Evolutionary conservation across 2,113 vertebrate genomes (phyloP).

Genomic region (Zosterops borbonicus): DNA sequence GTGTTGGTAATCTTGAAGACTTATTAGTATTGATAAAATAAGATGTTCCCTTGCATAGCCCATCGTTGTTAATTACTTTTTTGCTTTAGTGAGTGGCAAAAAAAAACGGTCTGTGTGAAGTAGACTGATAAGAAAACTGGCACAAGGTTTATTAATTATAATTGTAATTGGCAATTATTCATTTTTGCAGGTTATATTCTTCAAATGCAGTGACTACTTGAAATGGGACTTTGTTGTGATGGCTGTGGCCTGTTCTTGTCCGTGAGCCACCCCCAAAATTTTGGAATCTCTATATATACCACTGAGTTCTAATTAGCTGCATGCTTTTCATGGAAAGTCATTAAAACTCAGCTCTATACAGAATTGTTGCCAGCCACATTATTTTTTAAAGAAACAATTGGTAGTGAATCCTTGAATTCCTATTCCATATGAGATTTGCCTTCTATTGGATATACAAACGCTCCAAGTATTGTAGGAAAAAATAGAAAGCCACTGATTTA

Average conservation of each 20-base stretch:
- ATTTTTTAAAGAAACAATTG: not conserved
- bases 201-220: not conserved
- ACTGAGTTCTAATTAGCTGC: not conserved
- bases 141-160: not conserved
- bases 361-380: not conserved
- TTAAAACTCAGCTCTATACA: not conserved
- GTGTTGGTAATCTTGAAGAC: not conserved
- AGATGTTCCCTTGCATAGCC: not conserved
- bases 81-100: slow-evolving; percentile 6
- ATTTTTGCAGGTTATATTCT: not conserved
- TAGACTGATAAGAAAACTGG: not conserved
- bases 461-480: not conserved
- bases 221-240: not conserved
- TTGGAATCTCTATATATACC: not conserved
- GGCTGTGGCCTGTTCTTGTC: not conserved
- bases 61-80: slow-evolving; percentile 27
- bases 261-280: not conserved
- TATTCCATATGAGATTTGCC: not conserved
- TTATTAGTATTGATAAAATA: slow-evolving; percentile 38
- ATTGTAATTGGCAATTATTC: not conserved
- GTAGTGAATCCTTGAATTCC: not conserved
- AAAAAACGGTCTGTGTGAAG: not conserved
- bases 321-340: not conserved
- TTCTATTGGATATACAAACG: slow-evolving; percentile 9
- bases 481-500: slow-evolving; percentile 35